These are phyloP conservation scores for Lottia scabra DNA, from an alignment of 2,888 invertebrate genomes.

Conservation along the genomic window DNA sequence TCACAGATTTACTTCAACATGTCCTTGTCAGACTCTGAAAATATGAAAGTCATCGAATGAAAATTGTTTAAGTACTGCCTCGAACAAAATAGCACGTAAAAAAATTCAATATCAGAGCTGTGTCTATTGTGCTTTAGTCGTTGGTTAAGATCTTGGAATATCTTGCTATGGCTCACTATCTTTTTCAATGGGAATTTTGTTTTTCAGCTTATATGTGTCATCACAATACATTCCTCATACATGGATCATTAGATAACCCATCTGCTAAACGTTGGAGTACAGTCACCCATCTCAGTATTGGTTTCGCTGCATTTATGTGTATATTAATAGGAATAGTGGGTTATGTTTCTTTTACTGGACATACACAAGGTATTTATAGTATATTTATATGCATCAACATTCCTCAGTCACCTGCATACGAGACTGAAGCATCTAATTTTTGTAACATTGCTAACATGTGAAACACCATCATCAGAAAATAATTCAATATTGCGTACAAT, in stretches of 20 bases:
- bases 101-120: no score
- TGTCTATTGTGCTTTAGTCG: no score
- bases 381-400: neutral
- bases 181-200: constrained; percentile 2
- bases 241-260: constrained; percentile 82
- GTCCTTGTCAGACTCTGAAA: no score
- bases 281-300: constrained; percentile 84
- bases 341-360: constrained; percentile 83
- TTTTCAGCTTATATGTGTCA: constrained; percentile 88
- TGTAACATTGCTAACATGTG: no score
- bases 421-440: no score
- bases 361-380: constrained; percentile 85
- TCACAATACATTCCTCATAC: constrained; percentile 87
- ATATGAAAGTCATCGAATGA: no score
- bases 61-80: no score
- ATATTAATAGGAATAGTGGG: constrained; percentile 81
- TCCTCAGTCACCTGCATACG: no score
- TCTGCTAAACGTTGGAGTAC: constrained; percentile 82
- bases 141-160: neutral
- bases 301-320: constrained; percentile 80
- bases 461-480: no score
- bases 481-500: no score
- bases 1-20: no score
- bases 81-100: no score
- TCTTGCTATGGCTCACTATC: neutral